phyloP scores from a whole-genome alignment of 2,797 vertebrate genomes.

The Eospalax fontanierii region DNA sequence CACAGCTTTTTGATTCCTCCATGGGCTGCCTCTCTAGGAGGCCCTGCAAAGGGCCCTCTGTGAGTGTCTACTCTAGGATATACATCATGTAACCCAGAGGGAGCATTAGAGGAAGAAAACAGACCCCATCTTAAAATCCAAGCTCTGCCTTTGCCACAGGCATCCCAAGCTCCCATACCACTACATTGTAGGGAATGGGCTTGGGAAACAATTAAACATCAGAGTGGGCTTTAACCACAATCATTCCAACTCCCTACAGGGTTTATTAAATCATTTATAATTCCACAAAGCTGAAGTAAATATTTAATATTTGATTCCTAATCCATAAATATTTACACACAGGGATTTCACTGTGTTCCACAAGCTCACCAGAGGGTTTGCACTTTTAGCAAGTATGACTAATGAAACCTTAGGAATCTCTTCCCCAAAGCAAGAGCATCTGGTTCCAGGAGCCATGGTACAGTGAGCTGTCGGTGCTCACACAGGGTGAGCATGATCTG shows the following conservation, averaged over 20 bases:
- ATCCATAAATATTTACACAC: conserved; percentile 84
- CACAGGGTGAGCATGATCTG: fast-evolving
- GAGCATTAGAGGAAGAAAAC: background rate
- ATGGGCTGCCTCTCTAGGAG: fast-evolving
- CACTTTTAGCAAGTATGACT: conserved; percentile 76
- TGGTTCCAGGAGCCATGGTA: background rate
- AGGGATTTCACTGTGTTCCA: conserved; percentile 78
- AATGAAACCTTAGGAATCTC: conserved; percentile 79
- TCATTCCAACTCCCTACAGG: conserved; percentile 69
- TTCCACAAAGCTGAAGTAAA: conserved; percentile 84
- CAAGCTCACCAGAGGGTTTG: conserved; percentile 77
- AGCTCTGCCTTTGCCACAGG: background rate
- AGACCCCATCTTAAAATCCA: background rate
- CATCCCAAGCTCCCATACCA: background rate
- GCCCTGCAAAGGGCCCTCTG: fast-evolving
- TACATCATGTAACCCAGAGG: background rate
- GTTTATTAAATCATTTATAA: conserved; percentile 85
- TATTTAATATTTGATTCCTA: conserved; percentile 88
- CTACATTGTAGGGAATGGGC: background rate
- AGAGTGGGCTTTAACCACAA: conserved; percentile 72
- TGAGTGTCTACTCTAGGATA: background rate
- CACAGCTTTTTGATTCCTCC: background rate
- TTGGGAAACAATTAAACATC: conserved; percentile 38
- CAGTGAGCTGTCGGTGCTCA: background rate
- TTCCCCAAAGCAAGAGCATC: background rate